Evolutionary conservation across 2,113 vertebrate species (phyloP).

Genomic region (Neoarius graeffei): DNA sequence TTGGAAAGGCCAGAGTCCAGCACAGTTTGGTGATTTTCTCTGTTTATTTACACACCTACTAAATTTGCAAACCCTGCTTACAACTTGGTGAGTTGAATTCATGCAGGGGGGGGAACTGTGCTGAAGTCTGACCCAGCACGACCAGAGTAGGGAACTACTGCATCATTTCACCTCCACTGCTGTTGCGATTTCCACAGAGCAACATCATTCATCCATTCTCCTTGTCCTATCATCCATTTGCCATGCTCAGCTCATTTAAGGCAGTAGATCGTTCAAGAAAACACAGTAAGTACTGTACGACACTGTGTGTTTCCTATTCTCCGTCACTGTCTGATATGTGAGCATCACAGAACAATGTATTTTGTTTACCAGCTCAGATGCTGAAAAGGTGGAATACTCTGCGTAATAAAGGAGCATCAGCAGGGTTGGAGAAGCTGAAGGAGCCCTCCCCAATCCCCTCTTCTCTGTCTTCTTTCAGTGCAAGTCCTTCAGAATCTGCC

Average conservation of each 20-base stretch:
- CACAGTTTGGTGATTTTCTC: neutral
- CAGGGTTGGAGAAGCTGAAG: neutral
- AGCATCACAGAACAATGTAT: neutral
- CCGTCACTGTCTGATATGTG: neutral
- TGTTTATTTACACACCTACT: neutral
- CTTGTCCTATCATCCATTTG: conserved; percentile 81
- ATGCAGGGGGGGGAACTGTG: neutral
- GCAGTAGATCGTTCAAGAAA: conserved; percentile 75
- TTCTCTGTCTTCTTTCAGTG: conserved; percentile 63
- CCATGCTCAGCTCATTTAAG: conserved; percentile 81
- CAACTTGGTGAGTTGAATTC: neutral
- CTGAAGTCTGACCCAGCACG: neutral
- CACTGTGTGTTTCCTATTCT: neutral
- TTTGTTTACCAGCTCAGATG: conserved; percentile 58
- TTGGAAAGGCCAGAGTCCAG: neutral
- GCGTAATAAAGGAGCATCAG: conserved; percentile 40
- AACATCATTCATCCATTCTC: conserved; percentile 70
- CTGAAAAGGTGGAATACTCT: conserved; percentile 68
- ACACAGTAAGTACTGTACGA: conserved; percentile 70
- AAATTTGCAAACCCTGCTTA: neutral
- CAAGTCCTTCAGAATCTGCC: conserved; percentile 53
- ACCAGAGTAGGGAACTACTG: neutral
- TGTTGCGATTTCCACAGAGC: conserved; percentile 53
- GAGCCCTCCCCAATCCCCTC: conserved; percentile 49
- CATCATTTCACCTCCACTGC: neutral